Conservation (phyloP, 2,797 vertebrate genomes). For the Rhinophrynus dorsalis region DNA sequence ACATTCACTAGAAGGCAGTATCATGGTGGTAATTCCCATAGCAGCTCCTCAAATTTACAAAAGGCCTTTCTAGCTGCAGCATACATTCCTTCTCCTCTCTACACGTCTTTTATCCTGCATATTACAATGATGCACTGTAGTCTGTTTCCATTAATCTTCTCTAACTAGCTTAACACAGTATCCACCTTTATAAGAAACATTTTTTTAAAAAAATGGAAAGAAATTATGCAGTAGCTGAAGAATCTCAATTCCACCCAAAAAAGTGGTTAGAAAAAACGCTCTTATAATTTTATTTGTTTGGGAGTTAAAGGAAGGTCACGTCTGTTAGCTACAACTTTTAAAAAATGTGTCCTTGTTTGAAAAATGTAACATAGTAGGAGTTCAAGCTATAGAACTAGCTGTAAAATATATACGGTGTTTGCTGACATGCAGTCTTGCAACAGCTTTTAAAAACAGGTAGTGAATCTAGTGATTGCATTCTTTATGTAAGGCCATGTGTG, state of each 20-base stretch:
- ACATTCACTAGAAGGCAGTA: not conserved
- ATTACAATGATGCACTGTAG: slow-evolving; percentile 30
- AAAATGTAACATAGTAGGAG: slow-evolving; percentile 31
- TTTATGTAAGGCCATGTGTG: not conserved
- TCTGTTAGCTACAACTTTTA: not conserved
- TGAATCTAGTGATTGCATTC: slow-evolving; percentile 7
- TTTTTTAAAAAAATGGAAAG: slow-evolving; percentile 1
- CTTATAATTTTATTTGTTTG: slow-evolving; percentile 36
- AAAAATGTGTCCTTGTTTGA: slow-evolving; percentile 11
- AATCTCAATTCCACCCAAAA: slow-evolving; percentile 12
- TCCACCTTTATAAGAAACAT: slow-evolving; percentile 9
- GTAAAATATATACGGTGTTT: slow-evolving; percentile 35
- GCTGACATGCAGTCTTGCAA: slow-evolving; percentile 30
- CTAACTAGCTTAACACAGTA: not conserved
- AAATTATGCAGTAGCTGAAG: not conserved
- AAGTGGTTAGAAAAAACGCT: slow-evolving; percentile 22
- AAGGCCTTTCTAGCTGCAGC: not conserved
- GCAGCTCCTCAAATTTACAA: not conserved
- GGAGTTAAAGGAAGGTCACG: slow-evolving; percentile 18
- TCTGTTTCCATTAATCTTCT: slow-evolving; percentile 20
- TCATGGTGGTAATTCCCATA: slow-evolving; percentile 13
- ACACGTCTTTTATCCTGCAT: not conserved
- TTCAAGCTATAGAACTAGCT: slow-evolving; percentile 6
- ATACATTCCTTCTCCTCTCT: not conserved
- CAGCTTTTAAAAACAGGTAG: slow-evolving; percentile 4